Evolutionary conservation across 2,888 invertebrate genomes (phyloP).

Genomic region (Chrysomela aeneicollis): DNA sequence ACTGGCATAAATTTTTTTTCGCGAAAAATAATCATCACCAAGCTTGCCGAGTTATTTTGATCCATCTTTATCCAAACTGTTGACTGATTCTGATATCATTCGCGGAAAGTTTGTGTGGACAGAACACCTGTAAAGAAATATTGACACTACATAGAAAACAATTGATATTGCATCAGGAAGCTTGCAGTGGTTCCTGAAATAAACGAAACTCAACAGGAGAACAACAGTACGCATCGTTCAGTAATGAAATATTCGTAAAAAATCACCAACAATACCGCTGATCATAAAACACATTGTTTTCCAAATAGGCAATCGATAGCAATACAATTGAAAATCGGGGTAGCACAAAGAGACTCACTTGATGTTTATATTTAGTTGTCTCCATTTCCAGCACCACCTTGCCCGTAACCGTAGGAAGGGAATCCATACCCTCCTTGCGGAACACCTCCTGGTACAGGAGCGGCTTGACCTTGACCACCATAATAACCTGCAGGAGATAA

Average conservation of each 20-base stretch:
- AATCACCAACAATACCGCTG: constrained; percentile 26
- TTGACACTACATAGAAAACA: constrained; percentile 47
- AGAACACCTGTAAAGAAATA: constrained; percentile 22
- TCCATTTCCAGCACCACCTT: constrained; percentile 44
- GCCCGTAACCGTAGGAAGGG: constrained; percentile 60
- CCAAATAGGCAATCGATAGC: constrained; percentile 40
- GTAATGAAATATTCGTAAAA: constrained; percentile 33
- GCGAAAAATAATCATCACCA: too few species aligned
- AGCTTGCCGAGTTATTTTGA: too few species aligned
- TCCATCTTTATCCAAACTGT: too few species aligned
- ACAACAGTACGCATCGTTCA: too few species aligned
- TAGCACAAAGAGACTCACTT: constrained; percentile 34
- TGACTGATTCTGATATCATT: too few species aligned
- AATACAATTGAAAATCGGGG: constrained; percentile 4
- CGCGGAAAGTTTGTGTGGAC: too few species aligned
- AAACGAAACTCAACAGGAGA: constrained; percentile 29
- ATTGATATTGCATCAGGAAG: constrained; percentile 32
- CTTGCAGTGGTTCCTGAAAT: constrained; percentile 44
- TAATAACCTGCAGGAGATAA: constrained; percentile 54
- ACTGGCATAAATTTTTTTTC: too few species aligned
- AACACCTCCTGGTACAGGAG: constrained; percentile 54
- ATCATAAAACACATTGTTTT: constrained; percentile 43
- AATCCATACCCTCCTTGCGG: constrained; percentile 61
- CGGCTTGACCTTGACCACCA: constrained; percentile 55
- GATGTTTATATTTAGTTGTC: constrained; percentile 42